phyloP scores from a whole-genome alignment of 2,797 vertebrate genomes.

The Helarctos malayanus region DNA sequence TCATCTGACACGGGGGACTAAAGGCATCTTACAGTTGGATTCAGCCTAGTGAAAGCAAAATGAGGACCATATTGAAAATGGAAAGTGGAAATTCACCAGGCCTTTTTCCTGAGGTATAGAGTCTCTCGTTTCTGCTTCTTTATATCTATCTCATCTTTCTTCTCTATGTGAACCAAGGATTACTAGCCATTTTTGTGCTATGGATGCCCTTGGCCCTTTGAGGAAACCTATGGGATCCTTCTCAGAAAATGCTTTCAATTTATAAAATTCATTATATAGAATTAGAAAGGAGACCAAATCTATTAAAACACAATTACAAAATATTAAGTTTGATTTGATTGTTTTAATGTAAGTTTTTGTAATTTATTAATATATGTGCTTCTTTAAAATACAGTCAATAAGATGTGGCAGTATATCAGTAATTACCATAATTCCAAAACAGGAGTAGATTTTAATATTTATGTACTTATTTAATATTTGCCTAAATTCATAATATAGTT shows the following conservation, averaged over 20 bases:
- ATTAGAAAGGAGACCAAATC: not conserved
- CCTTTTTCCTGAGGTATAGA: not conserved
- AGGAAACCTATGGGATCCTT: not conserved
- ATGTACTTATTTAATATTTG: not conserved
- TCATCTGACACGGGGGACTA: not conserved
- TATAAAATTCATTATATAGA: not conserved
- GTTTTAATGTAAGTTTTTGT: not conserved
- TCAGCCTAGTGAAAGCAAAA: not conserved
- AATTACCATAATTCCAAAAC: not conserved
- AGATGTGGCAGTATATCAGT: not conserved
- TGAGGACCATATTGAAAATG: not conserved
- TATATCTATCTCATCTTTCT: not conserved
- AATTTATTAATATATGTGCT: not conserved
- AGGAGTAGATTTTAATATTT: not conserved
- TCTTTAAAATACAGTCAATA: slow-evolving; percentile 33
- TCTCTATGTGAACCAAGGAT: not conserved
- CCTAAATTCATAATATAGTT: not conserved
- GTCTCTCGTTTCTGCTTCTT: not conserved
- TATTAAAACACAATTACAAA: slow-evolving; percentile 27
- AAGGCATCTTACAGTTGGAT: not conserved
- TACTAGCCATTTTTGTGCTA: not conserved
- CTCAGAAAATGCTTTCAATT: slow-evolving; percentile 6
- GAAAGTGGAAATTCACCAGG: not conserved
- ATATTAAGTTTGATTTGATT: not conserved
- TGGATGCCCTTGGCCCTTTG: not conserved